Evolutionary conservation across 2,888 invertebrate genomes (phyloP).

Genomic region (Cosmia trapezina): DNA sequence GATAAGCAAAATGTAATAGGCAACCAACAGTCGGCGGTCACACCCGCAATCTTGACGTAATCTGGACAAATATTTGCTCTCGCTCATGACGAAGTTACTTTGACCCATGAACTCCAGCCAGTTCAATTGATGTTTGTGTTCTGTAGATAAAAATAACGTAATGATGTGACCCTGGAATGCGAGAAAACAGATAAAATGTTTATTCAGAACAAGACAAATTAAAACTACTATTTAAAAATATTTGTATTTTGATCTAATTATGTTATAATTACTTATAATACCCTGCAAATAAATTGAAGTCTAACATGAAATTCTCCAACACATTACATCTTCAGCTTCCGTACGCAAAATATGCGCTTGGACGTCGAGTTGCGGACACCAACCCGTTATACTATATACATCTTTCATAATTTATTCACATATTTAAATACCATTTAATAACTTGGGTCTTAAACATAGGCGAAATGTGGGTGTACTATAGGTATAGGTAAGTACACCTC

Average conservation of each 20-base stretch:
- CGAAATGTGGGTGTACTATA: too few species aligned
- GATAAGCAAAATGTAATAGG: slow-evolving; percentile 39
- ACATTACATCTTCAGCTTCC: too few species aligned
- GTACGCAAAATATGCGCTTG: too few species aligned
- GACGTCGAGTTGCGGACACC: too few species aligned
- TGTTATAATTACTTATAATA: too few species aligned
- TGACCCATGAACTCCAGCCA: slow-evolving; percentile 57
- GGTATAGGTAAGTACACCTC: too few species aligned
- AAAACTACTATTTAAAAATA: not conserved
- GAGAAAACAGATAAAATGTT: slow-evolving; percentile 29
- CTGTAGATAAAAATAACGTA: slow-evolving; percentile 46
- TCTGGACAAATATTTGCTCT: slow-evolving; percentile 62
- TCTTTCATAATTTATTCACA: not conserved
- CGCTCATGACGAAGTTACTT: slow-evolving; percentile 36
- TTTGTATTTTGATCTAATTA: not conserved
- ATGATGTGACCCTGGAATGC: slow-evolving; percentile 41
- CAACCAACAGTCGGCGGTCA: slow-evolving; percentile 38
- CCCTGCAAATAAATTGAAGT: too few species aligned
- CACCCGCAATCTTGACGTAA: slow-evolving; percentile 65
- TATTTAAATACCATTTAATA: too few species aligned
- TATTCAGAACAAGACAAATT: slow-evolving; percentile 22
- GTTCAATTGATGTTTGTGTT: slow-evolving; percentile 44
- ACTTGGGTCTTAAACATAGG: too few species aligned
- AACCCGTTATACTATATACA: too few species aligned
- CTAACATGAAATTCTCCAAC: too few species aligned